Conservation (phyloP, 1,140 invertebrate species). For the Caenorhabditis brenneri region DNA sequence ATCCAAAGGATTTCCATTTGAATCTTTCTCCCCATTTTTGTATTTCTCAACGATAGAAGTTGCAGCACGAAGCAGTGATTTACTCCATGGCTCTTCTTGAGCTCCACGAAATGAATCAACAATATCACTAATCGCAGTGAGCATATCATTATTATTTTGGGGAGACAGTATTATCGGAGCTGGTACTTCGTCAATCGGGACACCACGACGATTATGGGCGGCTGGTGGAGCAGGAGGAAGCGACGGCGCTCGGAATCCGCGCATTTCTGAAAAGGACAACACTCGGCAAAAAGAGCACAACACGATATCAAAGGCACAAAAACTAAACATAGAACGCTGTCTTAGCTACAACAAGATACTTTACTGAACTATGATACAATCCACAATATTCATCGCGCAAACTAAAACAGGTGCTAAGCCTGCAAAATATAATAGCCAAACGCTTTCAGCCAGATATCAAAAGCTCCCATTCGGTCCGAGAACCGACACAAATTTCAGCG, state of each 20-base stretch:
- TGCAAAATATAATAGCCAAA: not conserved
- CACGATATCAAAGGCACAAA: not conserved
- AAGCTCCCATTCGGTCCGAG: not conserved
- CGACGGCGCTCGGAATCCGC: not conserved
- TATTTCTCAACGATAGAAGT: constrained; percentile 27
- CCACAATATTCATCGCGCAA: not conserved
- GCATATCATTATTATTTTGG: constrained; percentile 18
- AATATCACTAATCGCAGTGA: constrained; percentile 35
- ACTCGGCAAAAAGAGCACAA: not conserved
- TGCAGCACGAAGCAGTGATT: constrained; percentile 5
- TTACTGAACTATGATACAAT: no score
- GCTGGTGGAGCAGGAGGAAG: not conserved
- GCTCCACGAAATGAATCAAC: constrained; percentile 26
- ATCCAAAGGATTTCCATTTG: constrained; percentile 4
- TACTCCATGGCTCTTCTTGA: constrained; percentile 36
- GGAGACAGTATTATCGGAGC: constrained; percentile 2
- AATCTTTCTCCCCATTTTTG: constrained; percentile 10
- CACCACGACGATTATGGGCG: not conserved
- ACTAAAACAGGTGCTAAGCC: not conserved
- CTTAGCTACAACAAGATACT: no score
- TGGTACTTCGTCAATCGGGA: not conserved
- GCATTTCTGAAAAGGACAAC: constrained; percentile 1
- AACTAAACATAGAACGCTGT: no score
- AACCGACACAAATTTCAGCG: not conserved
- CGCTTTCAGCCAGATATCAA: not conserved